Percentiles rank a stretch among this genome's conserved stretches.
Evolutionary conservation across 2,113 vertebrate species (phyloP).

Genomic region (Crocuta crocuta): DNA sequence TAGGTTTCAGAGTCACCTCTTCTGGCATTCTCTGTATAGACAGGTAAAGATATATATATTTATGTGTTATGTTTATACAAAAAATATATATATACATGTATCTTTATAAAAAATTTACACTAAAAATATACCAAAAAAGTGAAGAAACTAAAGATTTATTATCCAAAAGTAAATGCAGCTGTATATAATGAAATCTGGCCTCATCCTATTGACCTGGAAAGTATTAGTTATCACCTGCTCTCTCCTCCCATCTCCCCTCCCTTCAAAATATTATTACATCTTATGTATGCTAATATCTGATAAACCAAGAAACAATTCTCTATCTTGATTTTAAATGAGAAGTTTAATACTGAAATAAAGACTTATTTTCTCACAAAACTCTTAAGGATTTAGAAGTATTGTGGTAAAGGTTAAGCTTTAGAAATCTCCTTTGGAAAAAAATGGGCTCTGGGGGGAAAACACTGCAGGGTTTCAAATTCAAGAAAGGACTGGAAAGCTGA

Average conservation of each 20-base stretch:
- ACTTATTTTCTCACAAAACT: conserved; percentile 28
- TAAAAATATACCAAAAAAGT: neutral
- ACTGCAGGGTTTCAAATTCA: conserved; percentile 2
- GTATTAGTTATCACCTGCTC: neutral
- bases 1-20: neutral
- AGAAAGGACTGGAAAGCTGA: neutral
- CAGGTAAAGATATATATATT: neutral
- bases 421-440: conserved; percentile 56
- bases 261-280: neutral
- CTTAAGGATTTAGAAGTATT: neutral
- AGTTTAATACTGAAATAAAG: conserved; percentile 47
- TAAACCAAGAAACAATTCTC: neutral
- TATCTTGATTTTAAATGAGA: conserved; percentile 11
- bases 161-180: neutral
- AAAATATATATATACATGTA: too few relatives aligned
- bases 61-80: too few relatives aligned
- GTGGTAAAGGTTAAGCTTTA: neutral
- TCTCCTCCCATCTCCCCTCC: neutral
- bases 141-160: neutral
- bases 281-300: neutral
- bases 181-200: neutral
- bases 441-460: neutral
- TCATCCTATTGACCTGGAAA: neutral
- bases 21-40: neutral
- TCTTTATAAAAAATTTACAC: neutral